Evolutionary conservation across 1,140 invertebrate genomes (phyloP).

Genomic region (Agrilus planipennis): DNA sequence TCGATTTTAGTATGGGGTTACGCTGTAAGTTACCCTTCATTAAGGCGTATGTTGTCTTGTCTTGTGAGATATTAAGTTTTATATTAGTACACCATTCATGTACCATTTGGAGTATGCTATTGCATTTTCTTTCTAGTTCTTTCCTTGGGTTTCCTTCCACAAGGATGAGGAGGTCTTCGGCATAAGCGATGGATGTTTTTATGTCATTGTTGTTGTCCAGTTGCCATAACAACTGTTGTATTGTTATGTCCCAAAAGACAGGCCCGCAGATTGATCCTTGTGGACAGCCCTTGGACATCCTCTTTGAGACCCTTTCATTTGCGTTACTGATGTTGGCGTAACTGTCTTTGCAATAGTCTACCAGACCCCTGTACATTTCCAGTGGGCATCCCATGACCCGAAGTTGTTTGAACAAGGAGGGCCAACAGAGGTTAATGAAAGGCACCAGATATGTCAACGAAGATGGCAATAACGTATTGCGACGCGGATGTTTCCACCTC

Average conservation of each 20-base stretch:
- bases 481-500: no score
- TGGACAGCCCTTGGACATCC: constrained; percentile 30
- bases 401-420: no score
- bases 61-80: background rate
- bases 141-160: constrained; percentile 19
- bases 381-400: constrained; percentile 14
- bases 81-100: constrained; percentile 18
- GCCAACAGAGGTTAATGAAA: no score
- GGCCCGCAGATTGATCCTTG: constrained; percentile 35
- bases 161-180: constrained; percentile 27
- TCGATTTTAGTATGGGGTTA: background rate
- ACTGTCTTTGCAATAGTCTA: constrained; percentile 4
- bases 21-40: constrained; percentile 14
- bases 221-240: constrained; percentile 25
- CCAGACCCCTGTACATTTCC: constrained; percentile 11
- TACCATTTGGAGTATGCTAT: constrained; percentile 4
- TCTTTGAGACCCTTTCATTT: constrained; percentile 11
- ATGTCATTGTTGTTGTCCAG: constrained; percentile 10
- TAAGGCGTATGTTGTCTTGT: background rate
- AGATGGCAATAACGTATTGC: no score
- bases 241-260: constrained; percentile 28
- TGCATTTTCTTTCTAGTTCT: constrained; percentile 17
- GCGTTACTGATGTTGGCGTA: constrained; percentile 20
- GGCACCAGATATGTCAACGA: no score
- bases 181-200: constrained; percentile 24